Conservation (phyloP, 2,888 invertebrate species). For the Lasioglossum leucozonium region DNA sequence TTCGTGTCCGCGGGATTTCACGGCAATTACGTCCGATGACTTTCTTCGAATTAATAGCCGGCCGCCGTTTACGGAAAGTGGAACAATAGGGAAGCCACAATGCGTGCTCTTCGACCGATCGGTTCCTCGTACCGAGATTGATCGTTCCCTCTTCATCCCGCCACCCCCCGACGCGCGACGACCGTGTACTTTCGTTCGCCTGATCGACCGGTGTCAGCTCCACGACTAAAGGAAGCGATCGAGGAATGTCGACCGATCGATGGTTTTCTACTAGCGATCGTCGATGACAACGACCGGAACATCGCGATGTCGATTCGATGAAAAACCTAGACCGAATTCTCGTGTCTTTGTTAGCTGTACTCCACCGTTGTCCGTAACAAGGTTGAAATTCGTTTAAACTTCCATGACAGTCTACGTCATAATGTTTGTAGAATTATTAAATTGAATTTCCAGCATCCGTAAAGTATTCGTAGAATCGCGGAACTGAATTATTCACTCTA, state of each 20-base stretch:
- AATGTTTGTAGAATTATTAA: not conserved
- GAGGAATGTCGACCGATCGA: constrained; percentile 1
- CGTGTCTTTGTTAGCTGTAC: not conserved
- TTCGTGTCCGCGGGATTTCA: constrained; percentile 33
- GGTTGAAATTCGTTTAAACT: not conserved
- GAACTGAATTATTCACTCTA: not conserved
- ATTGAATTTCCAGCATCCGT: not conserved
- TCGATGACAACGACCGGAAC: not conserved
- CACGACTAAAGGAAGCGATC: not conserved
- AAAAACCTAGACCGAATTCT: not conserved
- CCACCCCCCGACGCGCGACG: not conserved
- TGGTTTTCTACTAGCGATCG: not conserved
- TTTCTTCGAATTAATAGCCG: constrained; percentile 37
- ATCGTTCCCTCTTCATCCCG: not conserved
- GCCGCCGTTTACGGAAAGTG: constrained; percentile 20
- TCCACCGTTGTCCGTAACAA: not conserved
- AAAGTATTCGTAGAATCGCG: not conserved
- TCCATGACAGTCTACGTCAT: too few species aligned
- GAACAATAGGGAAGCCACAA: constrained; percentile 26
- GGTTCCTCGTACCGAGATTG: constrained; percentile 13
- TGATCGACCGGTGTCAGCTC: not conserved
- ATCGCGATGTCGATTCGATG: not conserved
- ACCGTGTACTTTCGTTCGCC: constrained; percentile 3
- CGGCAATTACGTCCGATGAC: constrained; percentile 44
- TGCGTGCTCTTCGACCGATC: constrained; percentile 9